Percentiles rank a stretch among this genome's conserved stretches.
Conservation (phyloP, 2,113 vertebrate species). For the Vombatus ursinus region DNA sequence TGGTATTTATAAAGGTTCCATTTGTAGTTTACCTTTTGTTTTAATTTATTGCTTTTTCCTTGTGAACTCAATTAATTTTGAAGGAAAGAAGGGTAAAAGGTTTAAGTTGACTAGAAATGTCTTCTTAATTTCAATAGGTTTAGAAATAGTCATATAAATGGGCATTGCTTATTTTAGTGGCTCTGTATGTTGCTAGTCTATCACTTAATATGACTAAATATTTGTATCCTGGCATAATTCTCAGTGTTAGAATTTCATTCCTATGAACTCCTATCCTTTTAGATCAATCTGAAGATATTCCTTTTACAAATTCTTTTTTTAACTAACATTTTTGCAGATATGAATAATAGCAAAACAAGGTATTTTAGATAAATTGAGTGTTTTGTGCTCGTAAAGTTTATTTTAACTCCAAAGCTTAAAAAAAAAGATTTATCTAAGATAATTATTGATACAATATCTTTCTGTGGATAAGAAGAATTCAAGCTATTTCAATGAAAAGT, state of each 20-base stretch:
- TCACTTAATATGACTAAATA: background rate
- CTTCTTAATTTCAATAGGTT: background rate
- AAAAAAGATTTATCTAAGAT: too few relatives aligned
- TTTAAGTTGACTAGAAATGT: constrained; percentile 22
- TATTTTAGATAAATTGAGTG: constrained; percentile 49
- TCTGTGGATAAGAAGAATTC: constrained; percentile 32
- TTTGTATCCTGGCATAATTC: background rate
- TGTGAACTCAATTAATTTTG: constrained; percentile 33
- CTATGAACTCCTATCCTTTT: constrained; percentile 11
- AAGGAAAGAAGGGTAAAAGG: constrained; percentile 38
- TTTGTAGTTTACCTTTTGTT: background rate
- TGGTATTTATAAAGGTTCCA: background rate
- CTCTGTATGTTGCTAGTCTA: constrained; percentile 1
- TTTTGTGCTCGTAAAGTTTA: background rate
- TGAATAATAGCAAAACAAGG: constrained; percentile 25
- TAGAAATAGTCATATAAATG: constrained; percentile 8
- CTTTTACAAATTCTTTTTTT: constrained; percentile 36
- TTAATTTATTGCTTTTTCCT: background rate
- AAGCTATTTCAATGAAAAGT: background rate
- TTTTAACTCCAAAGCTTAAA: background rate
- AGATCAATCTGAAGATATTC: constrained; percentile 41
- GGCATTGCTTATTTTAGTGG: constrained; percentile 31
- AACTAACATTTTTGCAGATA: constrained; percentile 27
- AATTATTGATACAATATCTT: background rate
- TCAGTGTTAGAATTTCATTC: background rate